Base-by-base conservation (phyloP, 2,888 invertebrate species). In the Brachynemurus nebulosus region DNA sequence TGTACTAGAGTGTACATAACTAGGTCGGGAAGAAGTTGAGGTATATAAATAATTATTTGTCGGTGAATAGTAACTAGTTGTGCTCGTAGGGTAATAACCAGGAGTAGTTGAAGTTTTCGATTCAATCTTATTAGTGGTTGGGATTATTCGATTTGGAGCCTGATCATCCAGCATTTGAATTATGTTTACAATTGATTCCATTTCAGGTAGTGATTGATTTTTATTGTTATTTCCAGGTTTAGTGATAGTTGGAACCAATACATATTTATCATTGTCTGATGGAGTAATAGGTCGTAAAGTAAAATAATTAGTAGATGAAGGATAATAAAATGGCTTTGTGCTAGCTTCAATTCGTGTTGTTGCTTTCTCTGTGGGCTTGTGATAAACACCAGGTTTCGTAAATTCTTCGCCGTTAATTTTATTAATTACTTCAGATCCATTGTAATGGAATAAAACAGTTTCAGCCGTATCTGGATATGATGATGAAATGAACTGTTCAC, bases 81-180 rank as follows among this genome's bases (percentile, higher is more conserved):
- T 16, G 4, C 8, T 3, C 8, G 63, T 66, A 51, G 63, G 66
- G 18, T 66, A 64, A 43, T 64, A 64, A 50, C 60, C 65, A n/a
- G n/a, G n/a, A 48, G 68, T 69, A 9, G 64, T 67, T 6, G 66
- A 45, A 35, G 47, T 44, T 44, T 43, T 45, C n/a, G 47, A 36
- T 48, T 49, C 42, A 45, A 41, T 47, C 45, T 47, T 44, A 45
- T 52, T 50, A 34, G 51, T 46, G 14, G 50, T 45, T 45, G 69
- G 66, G 2, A 68, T 67, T 2, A 68, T 62, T 52, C 69, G 69
- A 0, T 65, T 67, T 52, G 46, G 47, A 16, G 45, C 47, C 19
- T 53, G 61, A 39, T 67, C 66, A 55, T 78, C 79, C 8, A 80
- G 57, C 69, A 79, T 75, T 52, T 78, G 70, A 45, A 80, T 70